phyloP scores from a whole-genome alignment of 2,888 invertebrate species.

The Drosophila atripex region DNA sequence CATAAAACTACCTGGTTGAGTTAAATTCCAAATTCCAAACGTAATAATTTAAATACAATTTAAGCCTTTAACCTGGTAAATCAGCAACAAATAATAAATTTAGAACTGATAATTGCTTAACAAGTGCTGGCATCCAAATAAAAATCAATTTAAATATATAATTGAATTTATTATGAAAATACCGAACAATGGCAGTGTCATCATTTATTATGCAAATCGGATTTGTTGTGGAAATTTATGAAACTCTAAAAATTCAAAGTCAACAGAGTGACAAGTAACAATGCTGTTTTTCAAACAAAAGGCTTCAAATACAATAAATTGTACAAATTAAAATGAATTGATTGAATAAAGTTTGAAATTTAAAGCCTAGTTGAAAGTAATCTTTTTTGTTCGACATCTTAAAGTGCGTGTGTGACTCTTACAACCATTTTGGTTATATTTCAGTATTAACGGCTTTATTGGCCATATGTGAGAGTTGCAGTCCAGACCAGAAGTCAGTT shows the following conservation, averaged over 20 bases:
- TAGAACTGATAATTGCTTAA: constrained; percentile 26
- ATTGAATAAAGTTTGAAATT: neutral
- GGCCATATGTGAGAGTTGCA: constrained; percentile 8
- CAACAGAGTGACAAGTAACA: constrained; percentile 53
- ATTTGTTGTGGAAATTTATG: constrained; percentile 22
- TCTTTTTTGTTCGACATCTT: neutral
- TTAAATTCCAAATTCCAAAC: too few species aligned
- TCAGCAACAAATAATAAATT: neutral
- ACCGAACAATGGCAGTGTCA: constrained; percentile 16
- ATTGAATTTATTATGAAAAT: constrained; percentile 30
- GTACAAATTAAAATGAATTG: neutral
- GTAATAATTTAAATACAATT: neutral
- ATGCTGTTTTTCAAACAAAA: neutral
- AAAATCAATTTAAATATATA: constrained; percentile 15
- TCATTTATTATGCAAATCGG: constrained; percentile 71
- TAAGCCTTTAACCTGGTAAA: neutral
- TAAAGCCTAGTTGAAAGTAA: neutral
- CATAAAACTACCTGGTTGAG: too few species aligned
- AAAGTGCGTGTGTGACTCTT: neutral
- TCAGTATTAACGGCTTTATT: constrained; percentile 11
- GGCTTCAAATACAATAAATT: neutral
- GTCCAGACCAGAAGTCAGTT: constrained; percentile 31
- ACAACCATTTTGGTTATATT: constrained; percentile 8
- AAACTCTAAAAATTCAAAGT: constrained; percentile 61
- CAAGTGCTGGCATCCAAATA: constrained; percentile 5